phyloP scores from a whole-genome alignment of 2,888 invertebrate species.

The Pogonocherus hispidulus region DNA sequence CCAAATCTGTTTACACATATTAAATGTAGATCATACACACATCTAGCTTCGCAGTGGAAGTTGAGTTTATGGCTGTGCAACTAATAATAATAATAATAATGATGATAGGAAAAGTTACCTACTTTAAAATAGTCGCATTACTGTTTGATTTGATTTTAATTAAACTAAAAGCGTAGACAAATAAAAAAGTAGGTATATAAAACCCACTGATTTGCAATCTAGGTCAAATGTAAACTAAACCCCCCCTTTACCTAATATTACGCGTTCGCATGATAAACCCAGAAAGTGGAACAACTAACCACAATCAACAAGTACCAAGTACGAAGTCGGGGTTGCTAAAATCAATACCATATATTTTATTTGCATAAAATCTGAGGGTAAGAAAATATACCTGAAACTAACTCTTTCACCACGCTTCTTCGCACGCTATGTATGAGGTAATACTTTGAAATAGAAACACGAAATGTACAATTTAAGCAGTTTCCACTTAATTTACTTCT shows the following conservation, averaged over 20 bases:
- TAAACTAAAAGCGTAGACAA: too few species aligned
- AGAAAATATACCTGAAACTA: not conserved
- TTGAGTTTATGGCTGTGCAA: too few species aligned
- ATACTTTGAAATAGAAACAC: not conserved
- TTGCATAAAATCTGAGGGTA: conserved; percentile 11
- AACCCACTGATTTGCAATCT: not conserved
- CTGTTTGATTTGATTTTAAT: too few species aligned
- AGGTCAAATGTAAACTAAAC: not conserved
- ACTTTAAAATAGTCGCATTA: too few species aligned
- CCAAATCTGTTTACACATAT: too few species aligned
- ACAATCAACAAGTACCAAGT: conserved; percentile 29
- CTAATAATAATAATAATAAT: too few species aligned
- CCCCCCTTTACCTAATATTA: conserved; percentile 2
- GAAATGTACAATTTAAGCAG: not conserved
- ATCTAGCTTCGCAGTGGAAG: too few species aligned
- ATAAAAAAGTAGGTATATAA: too few species aligned
- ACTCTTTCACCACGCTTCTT: not conserved
- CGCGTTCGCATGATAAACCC: conserved; percentile 7
- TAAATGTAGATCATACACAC: too few species aligned
- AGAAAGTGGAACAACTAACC: conserved; percentile 24
- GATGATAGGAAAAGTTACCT: too few species aligned
- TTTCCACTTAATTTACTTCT: too few species aligned
- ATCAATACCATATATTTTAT: conserved; percentile 8
- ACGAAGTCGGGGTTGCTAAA: conserved; percentile 6
- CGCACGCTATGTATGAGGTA: not conserved